Percentiles rank a stretch among this genome's conserved stretches.
Conservation (phyloP, 2,888 invertebrate species). For the Tillus elongatus region DNA sequence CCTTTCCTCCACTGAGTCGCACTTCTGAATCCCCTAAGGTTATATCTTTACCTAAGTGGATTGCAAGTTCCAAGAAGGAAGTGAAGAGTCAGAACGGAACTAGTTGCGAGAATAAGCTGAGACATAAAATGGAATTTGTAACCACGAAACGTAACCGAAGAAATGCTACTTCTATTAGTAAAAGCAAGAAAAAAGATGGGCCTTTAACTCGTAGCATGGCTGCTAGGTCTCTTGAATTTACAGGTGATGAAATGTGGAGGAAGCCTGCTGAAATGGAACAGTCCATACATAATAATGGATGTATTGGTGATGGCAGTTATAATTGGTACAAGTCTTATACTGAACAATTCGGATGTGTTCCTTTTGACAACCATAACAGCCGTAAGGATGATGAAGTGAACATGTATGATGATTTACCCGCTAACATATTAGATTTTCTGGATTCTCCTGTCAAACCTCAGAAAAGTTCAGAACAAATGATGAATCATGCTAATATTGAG, state of each 20-base stretch:
- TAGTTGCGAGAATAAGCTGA: too few relatives aligned
- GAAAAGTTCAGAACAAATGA: slow-evolving; percentile 33
- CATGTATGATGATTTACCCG: slow-evolving; percentile 53
- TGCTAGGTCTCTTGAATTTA: too few relatives aligned
- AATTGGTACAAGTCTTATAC: too few relatives aligned
- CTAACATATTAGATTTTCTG: slow-evolving; percentile 51
- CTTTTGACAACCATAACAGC: too few relatives aligned
- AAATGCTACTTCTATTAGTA: slow-evolving; percentile 18
- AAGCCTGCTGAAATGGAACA: too few relatives aligned
- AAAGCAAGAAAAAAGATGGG: too few relatives aligned
- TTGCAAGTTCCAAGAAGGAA: slow-evolving; percentile 30
- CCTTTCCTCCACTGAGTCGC: slow-evolving; percentile 53
- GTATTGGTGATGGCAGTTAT: too few relatives aligned
- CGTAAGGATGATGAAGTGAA: slow-evolving; percentile 37
- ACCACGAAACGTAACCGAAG: slow-evolving; percentile 8
- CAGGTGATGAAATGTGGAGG: too few relatives aligned
- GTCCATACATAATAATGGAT: too few relatives aligned
- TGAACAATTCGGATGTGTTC: neutral
- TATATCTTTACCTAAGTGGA: slow-evolving; percentile 35
- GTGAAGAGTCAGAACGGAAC: too few relatives aligned
- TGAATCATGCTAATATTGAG: slow-evolving; percentile 32
- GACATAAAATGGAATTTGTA: too few relatives aligned
- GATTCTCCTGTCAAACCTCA: slow-evolving; percentile 48
- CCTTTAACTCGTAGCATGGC: too few relatives aligned
- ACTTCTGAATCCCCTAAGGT: slow-evolving; percentile 25